Conservation (phyloP, 2,113 vertebrate species). For the Oceanodroma tethys region DNA sequence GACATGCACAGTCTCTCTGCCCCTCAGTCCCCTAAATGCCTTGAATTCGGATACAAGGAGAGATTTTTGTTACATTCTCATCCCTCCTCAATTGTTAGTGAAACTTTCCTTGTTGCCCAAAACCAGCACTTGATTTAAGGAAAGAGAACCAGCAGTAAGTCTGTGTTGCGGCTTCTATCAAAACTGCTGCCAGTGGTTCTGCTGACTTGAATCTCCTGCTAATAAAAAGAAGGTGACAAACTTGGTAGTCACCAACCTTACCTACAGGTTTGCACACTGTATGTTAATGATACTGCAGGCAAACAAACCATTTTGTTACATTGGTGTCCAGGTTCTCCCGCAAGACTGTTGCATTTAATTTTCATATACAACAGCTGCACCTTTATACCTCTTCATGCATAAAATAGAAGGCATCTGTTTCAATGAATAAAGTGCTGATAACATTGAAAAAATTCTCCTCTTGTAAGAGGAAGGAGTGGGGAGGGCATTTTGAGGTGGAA, state of each 20-base stretch:
- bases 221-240: neutral
- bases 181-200: neutral
- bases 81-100: neutral
- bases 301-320: neutral
- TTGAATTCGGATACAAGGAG: neutral
- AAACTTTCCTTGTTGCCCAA: neutral
- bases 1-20: neutral
- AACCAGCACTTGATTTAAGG: neutral
- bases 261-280: neutral
- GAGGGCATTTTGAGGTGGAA: neutral
- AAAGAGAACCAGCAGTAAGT: neutral
- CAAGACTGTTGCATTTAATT: neutral
- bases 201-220: neutral
- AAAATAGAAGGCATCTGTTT: neutral
- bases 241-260: neutral
- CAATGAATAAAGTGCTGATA: neutral
- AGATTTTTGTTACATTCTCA: neutral
- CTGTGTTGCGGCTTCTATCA: neutral
- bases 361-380: neutral
- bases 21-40: neutral
- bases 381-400: neutral
- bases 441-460: neutral
- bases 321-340: accelerated
- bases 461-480: neutral
- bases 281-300: neutral